A percentile compares a stretch with the other conserved stretches of the same genome.
These are phyloP conservation scores for Drosophila prostipennis DNA, from an alignment of 2,888 invertebrate species.

Conservation along the genomic window DNA sequence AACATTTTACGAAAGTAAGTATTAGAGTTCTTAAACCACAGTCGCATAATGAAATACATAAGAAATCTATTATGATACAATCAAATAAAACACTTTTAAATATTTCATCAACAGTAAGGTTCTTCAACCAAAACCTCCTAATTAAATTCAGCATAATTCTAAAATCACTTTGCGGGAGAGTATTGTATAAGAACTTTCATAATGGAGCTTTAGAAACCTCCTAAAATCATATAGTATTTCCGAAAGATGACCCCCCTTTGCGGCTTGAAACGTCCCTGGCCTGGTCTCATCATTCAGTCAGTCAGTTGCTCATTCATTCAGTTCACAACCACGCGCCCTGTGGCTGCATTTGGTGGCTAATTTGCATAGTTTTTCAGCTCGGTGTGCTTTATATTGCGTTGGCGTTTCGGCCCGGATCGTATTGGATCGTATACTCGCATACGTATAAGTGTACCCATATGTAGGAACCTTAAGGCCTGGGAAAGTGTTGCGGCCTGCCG, in stretches of 20 bases:
- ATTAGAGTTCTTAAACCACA: not conserved
- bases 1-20: no score
- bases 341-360: slow-evolving; percentile 63
- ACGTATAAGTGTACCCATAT: not conserved
- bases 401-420: slow-evolving; percentile 58
- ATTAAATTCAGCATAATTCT: no score
- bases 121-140: no score
- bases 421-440: slow-evolving; percentile 23
- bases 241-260: slow-evolving; percentile 23
- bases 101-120: no score
- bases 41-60: not conserved
- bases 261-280: slow-evolving; percentile 42
- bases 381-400: slow-evolving; percentile 55
- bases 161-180: no score
- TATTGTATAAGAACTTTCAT: no score
- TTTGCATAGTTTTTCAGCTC: slow-evolving; percentile 67
- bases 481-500: slow-evolving; percentile 62
- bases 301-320: slow-evolving; percentile 39
- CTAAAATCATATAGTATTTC: not conserved
- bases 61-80: not conserved
- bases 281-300: slow-evolving; percentile 38
- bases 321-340: slow-evolving; percentile 52
- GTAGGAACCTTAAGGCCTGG: slow-evolving; percentile 60
- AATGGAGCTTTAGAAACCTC: no score
- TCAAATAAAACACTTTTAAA: no score